Percentiles rank a stretch among this genome's conserved stretches.
Evolutionary conservation across 2,797 vertebrate genomes (phyloP).

Genomic region (Peromyscus nudipes): DNA sequence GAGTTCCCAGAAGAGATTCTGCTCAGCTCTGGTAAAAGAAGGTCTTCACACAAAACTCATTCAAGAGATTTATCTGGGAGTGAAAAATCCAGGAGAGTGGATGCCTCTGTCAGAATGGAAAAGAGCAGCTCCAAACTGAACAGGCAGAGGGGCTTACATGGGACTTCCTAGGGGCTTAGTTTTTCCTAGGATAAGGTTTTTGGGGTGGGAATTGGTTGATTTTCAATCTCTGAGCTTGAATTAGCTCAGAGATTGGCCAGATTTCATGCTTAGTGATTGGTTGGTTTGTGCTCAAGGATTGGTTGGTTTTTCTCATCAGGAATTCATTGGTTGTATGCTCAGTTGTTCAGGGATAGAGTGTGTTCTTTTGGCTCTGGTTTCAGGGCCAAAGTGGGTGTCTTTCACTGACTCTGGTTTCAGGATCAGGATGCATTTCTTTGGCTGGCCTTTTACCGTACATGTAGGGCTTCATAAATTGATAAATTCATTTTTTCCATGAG

Average conservation of each 20-base stretch:
- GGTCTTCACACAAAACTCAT: background rate
- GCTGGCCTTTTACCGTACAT: background rate
- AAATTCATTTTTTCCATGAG: background rate
- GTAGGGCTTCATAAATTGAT: background rate
- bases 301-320: background rate
- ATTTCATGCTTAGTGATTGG: background rate
- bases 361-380: background rate
- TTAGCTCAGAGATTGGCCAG: background rate
- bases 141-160: background rate
- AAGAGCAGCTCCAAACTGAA: background rate
- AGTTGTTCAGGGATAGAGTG: background rate
- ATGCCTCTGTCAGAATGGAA: too few relatives aligned
- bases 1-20: background rate
- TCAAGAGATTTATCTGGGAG: background rate
- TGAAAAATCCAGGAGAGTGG: background rate
- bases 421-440: background rate
- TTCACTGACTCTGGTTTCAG: background rate
- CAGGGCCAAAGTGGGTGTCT: background rate
- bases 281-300: background rate
- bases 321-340: background rate
- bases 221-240: background rate
- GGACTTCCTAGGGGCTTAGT: background rate
- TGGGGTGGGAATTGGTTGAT: background rate
- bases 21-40: background rate
- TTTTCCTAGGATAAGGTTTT: background rate